Evolutionary conservation across 2,888 invertebrate genomes (phyloP).

Genomic region (Plemyria rubiginata): DNA sequence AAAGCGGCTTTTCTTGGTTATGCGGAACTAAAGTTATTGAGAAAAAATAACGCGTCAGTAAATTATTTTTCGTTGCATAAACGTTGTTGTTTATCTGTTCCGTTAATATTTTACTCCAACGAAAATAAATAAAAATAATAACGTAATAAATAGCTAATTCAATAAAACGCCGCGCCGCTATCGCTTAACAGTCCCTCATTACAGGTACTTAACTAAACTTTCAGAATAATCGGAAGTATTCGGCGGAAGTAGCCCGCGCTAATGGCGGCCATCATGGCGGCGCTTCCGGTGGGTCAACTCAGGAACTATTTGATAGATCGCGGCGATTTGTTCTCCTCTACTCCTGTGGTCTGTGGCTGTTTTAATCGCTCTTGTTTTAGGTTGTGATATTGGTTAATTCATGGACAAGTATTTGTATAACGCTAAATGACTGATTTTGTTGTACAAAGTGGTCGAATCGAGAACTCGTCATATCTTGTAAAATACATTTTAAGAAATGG

Average conservation of each 20-base stretch:
- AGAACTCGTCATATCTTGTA: too few species aligned
- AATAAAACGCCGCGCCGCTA: constrained; percentile 7
- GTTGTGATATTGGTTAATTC: constrained; percentile 13
- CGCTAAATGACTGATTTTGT: not conserved
- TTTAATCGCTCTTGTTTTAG: constrained; percentile 28
- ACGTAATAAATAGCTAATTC: constrained; percentile 2
- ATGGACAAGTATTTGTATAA: not conserved
- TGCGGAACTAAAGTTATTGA: too few species aligned
- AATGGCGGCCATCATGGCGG: constrained; percentile 60
- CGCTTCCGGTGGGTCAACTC: constrained; percentile 51
- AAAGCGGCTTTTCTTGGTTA: too few species aligned
- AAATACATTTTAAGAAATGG: too few species aligned
- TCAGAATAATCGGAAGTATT: constrained; percentile 42
- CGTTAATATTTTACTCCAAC: too few species aligned
- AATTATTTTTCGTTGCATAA: not conserved
- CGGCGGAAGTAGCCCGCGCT: constrained; percentile 53
- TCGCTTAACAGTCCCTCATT: constrained; percentile 31
- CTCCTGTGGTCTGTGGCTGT: constrained; percentile 32
- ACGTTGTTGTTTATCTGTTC: too few species aligned
- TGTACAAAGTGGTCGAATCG: too few species aligned
- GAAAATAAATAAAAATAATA: not conserved
- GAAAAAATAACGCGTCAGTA: not conserved
- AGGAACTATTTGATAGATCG: constrained; percentile 58
- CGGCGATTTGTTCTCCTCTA: constrained; percentile 40
- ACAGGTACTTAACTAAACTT: constrained; percentile 33